A percentile compares a stretch with the other conserved stretches of the same genome.
phyloP scores from a whole-genome alignment of 2,113 vertebrate species.

The Rhodinocichla rosea region DNA sequence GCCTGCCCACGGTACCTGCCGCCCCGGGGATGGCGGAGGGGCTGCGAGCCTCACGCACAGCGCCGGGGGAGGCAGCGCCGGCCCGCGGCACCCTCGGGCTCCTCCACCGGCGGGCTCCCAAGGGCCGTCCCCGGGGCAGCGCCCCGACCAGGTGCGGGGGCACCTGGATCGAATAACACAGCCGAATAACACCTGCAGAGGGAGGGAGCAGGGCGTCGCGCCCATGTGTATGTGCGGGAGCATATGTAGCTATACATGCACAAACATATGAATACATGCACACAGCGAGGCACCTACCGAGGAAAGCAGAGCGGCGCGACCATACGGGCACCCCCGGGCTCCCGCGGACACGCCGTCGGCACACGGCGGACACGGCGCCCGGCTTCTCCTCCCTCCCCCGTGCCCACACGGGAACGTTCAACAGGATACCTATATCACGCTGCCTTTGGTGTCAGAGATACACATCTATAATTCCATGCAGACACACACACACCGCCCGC shows the following conservation, averaged over 20 bases:
- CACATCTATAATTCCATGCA: accelerated
- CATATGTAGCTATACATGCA: accelerated
- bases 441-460: accelerated
- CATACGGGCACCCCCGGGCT: not conserved
- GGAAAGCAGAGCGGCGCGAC: not conserved
- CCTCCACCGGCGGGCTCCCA: not conserved
- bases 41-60: accelerated
- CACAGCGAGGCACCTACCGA: not conserved
- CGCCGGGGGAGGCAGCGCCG: not conserved
- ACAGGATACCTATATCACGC: accelerated
- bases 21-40: not conserved
- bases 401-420: not conserved
- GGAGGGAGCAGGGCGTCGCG: not conserved
- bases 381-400: not conserved
- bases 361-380: not conserved
- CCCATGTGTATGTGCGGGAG: accelerated
- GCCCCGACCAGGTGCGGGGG: not conserved
- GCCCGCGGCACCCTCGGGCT: not conserved
- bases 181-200: not conserved
- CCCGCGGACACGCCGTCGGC: not conserved
- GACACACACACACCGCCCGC: accelerated
- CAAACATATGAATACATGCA: accelerated
- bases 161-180: not conserved
- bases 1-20: not conserved
- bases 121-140: not conserved